Percentiles rank a stretch among this genome's conserved stretches.
These are phyloP conservation scores for Tenebrosternarchus preto DNA, from an alignment of 2,113 vertebrate species.

Conservation along the genomic window DNA sequence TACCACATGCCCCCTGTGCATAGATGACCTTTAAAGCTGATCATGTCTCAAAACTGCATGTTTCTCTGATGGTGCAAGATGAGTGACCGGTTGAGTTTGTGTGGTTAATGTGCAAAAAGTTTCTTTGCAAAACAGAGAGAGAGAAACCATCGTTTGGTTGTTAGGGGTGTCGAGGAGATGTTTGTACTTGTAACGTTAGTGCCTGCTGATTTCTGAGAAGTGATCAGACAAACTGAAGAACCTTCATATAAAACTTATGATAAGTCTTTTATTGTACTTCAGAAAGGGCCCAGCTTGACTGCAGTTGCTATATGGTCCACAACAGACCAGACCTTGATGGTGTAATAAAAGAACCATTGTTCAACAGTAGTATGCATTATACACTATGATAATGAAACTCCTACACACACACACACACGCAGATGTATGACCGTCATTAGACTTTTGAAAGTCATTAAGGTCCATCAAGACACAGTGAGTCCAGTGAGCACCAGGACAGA, in stretches of 20 bases:
- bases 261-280: not conserved
- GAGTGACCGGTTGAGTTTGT: not conserved
- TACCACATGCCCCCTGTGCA: constrained; percentile 15
- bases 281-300: constrained; percentile 15
- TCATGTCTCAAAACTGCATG: not conserved
- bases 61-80: not conserved
- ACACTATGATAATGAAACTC: constrained; percentile 30
- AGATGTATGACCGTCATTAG: not conserved
- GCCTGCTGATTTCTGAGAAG: not conserved
- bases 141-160: not conserved
- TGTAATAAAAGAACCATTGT: constrained; percentile 39
- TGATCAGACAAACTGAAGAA: not conserved
- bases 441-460: not conserved
- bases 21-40: constrained; percentile 1
- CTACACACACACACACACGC: constrained; percentile 17
- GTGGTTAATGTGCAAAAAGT: not conserved
- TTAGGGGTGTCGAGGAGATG: not conserved
- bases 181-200: not conserved
- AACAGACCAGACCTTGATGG: constrained; percentile 29
- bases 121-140: not conserved
- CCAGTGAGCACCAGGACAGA: not conserved
- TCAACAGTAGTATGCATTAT: constrained; percentile 31
- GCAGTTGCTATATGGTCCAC: constrained; percentile 18
- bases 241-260: not conserved
- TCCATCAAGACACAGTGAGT: not conserved